A percentile compares a stretch with the other conserved stretches of the same genome.
Evolutionary conservation across 2,888 invertebrate genomes (phyloP).

Genomic region (Leptopterna dolabrata): DNA sequence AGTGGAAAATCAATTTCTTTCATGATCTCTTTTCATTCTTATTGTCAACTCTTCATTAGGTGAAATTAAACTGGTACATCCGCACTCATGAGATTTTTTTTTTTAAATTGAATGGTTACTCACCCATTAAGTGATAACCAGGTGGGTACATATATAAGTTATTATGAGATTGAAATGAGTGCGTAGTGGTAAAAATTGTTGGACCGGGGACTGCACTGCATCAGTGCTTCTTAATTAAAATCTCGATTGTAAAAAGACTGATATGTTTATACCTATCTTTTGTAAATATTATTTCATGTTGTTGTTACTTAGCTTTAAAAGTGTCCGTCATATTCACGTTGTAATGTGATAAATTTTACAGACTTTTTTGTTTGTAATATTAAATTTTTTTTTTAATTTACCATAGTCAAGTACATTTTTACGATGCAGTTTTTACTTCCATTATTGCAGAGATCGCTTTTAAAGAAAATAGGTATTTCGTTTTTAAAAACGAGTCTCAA

Average conservation of each 20-base stretch:
- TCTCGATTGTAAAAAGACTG: slow-evolving; percentile 35
- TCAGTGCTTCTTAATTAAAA: slow-evolving; percentile 1
- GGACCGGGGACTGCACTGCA: not conserved
- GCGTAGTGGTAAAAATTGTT: not conserved
- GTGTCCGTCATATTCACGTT: not conserved
- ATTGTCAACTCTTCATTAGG: too few relatives aligned
- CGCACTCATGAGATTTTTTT: too few relatives aligned
- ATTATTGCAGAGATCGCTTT: not conserved
- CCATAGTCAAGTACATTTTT: not conserved
- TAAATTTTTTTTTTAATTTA: not conserved
- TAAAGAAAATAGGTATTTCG: not conserved
- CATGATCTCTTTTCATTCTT: too few relatives aligned
- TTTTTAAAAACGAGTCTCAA: not conserved
- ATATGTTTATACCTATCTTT: not conserved
- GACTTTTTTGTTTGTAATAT: not conserved
- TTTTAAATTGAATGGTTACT: too few relatives aligned
- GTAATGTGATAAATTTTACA: not conserved
- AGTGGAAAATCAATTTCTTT: too few relatives aligned
- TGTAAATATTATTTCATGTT: not conserved
- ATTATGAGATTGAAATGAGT: too few relatives aligned
- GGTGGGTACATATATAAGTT: too few relatives aligned
- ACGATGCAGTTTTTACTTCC: not conserved
- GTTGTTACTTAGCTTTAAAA: not conserved
- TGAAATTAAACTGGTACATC: too few relatives aligned
- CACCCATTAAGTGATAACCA: too few relatives aligned